Percentiles rank a stretch among this genome's conserved stretches.
phyloP scores from a whole-genome alignment of 2,888 invertebrate genomes.

The Itoplectis maculator region DNA sequence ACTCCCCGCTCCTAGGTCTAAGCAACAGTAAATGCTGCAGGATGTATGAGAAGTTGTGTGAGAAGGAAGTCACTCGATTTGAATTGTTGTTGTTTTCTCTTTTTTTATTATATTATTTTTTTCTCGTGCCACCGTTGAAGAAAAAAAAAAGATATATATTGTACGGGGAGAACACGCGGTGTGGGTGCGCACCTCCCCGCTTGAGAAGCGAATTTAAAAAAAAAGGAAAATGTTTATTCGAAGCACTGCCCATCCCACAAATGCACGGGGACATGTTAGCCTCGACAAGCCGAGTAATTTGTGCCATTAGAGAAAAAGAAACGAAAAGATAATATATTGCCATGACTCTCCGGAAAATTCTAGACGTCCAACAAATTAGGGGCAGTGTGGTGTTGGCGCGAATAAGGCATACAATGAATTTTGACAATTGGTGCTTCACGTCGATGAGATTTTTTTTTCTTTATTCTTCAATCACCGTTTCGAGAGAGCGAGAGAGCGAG shows the following conservation, averaged over 20 bases:
- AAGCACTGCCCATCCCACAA: constrained; percentile 66
- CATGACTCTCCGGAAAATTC: constrained; percentile 26
- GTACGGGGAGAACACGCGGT: constrained; percentile 71
- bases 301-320: constrained; percentile 22
- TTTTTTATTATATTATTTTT: constrained; percentile 29
- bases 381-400: constrained; percentile 73
- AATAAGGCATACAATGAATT: constrained; percentile 56
- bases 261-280: constrained; percentile 27
- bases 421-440: constrained; percentile 71
- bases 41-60: constrained; percentile 68
- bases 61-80: constrained; percentile 63
- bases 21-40: constrained; percentile 69
- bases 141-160: too few relatives aligned
- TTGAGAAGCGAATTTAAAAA: constrained; percentile 54
- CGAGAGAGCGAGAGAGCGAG: constrained; percentile 48
- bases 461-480: constrained; percentile 65
- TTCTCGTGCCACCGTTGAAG: constrained; percentile 62
- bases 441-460: constrained; percentile 52
- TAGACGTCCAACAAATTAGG: constrained; percentile 64
- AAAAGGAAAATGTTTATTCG: constrained; percentile 46
- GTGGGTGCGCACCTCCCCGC: constrained; percentile 83
- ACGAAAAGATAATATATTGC: constrained; percentile 36
- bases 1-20: constrained; percentile 83
- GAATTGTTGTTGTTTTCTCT: constrained; percentile 35
- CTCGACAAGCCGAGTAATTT: background rate